phyloP scores from a whole-genome alignment of 2,797 vertebrate species.

The Squalus acanthias region DNA sequence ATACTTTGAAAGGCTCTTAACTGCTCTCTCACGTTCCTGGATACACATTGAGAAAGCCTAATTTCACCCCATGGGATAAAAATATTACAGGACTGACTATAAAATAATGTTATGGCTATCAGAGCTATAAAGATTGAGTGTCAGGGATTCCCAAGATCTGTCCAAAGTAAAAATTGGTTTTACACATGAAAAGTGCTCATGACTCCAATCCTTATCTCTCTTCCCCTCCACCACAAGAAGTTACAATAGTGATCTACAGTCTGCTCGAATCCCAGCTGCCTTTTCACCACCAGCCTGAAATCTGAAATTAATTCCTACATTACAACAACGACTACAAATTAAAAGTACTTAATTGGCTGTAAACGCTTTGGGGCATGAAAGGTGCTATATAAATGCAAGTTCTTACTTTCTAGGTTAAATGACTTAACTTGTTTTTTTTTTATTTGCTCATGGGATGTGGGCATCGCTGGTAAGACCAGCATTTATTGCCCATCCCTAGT shows the following conservation, averaged over 20 bases:
- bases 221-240: background rate
- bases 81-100: no score
- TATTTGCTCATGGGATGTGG: no score
- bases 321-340: background rate
- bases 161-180: background rate
- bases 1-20: no score
- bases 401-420: background rate
- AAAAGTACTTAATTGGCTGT: background rate
- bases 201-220: background rate
- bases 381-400: background rate
- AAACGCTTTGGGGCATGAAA: background rate
- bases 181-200: background rate
- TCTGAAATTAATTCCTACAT: background rate
- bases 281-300: background rate
- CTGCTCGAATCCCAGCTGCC: background rate
- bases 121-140: no score
- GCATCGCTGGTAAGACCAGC: no score
- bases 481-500: no score
- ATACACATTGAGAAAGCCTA: no score
- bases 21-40: no score
- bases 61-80: no score
- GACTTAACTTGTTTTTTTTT: background rate
- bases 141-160: no score
- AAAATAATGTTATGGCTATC: no score
- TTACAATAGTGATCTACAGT: background rate